A percentile compares a stretch with the other conserved stretches of the same genome.
These are phyloP conservation scores for Labroides dimidiatus DNA, from an alignment of 2,797 vertebrate species.

Conservation along the genomic window DNA sequence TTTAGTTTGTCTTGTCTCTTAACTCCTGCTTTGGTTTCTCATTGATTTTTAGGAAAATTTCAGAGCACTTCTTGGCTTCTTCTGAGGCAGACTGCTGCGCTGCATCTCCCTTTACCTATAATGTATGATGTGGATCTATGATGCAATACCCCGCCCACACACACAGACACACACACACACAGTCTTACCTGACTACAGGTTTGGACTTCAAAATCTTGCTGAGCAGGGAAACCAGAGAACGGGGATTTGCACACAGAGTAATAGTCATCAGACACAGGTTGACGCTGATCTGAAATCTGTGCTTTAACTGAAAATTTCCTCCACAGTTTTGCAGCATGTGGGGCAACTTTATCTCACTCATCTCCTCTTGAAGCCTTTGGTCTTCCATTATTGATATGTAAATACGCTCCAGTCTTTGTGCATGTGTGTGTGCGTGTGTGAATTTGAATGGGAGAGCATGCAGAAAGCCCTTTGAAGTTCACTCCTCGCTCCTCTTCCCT, in stretches of 20 bases:
- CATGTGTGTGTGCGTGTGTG: slow-evolving; percentile 39
- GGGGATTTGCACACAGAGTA: slow-evolving; percentile 36
- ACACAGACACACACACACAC: too few relatives aligned
- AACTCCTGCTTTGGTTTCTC: slow-evolving; percentile 4
- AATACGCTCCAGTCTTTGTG: slow-evolving; percentile 53
- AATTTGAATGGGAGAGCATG: slow-evolving; percentile 38
- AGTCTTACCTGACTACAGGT: slow-evolving; percentile 31
- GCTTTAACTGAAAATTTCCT: slow-evolving; percentile 28
- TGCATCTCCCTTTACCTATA: slow-evolving; percentile 42
- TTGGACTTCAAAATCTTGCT: slow-evolving; percentile 20
- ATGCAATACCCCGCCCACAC: slow-evolving; percentile 57
- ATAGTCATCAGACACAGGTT: slow-evolving; percentile 8
- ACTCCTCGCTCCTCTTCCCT: slow-evolving; percentile 63
- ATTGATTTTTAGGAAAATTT: slow-evolving; percentile 45
- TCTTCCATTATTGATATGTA: slow-evolving; percentile 66
- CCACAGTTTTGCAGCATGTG: slow-evolving; percentile 14
- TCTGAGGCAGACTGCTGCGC: slow-evolving; percentile 28
- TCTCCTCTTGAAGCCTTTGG: slow-evolving; percentile 40
- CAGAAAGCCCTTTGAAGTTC: slow-evolving; percentile 76
- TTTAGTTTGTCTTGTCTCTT: slow-evolving; percentile 6
- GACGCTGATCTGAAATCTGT: slow-evolving; percentile 39
- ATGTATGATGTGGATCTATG: slow-evolving; percentile 51
- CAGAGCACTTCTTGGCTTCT: slow-evolving; percentile 16
- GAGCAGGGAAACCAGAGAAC: slow-evolving; percentile 25
- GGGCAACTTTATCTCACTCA: slow-evolving; percentile 35